Evolutionary conservation across 2,113 vertebrate species (phyloP), one percentile per base, ranked within the genome.

Genomic region (Phrynocephalus versicolor): DNA sequence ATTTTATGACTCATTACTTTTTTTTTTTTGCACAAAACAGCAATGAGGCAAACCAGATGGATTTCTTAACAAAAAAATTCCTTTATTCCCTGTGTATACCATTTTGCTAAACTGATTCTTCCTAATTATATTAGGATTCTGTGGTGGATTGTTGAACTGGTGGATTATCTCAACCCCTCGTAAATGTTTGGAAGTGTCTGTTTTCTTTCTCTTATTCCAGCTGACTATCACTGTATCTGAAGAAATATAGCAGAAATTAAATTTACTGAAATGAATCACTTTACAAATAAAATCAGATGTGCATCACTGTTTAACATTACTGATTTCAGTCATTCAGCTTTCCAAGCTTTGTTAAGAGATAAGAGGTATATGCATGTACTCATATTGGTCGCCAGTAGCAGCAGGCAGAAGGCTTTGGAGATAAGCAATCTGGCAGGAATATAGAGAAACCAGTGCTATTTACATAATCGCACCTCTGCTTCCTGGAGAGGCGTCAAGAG

Each of bases 341-440:
- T 92, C 72, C 0, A 92, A 95, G 96, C 96, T 97, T 97, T 97
- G 96, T 97, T 87, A 78, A 90, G 93, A 97, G 97, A 97, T 97
- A 97, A 97, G 96, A 96, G 95, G 91, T 93, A 86, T 91, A 87
- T 89, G 94, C 93, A 81, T 86, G 94, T 89, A 65, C 95, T 93
- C 89, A 94, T 94, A 65, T 85, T 73, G 96, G 95, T 95, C 95
- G 96, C 96, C 95, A 92, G 92, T 76, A 96, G 96, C 97, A 94
- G 96, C 95, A 94, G 95, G 96, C 95, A 97, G 96, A 95, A 96
- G 95, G 96, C 96, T 96, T 93, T 94, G 96, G 95, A 97, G 97
- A 97, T 97, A 97, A 97, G 97, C 95, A 95, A 90, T 90, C 96
- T 95, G 96, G 96, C 95, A 92, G 92, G 85, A 94, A 94, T 85